Evolutionary conservation across 2,888 invertebrate genomes (phyloP), one percentile per base, ranked within the genome.

Genomic region (Holacanthella duospinosa): DNA sequence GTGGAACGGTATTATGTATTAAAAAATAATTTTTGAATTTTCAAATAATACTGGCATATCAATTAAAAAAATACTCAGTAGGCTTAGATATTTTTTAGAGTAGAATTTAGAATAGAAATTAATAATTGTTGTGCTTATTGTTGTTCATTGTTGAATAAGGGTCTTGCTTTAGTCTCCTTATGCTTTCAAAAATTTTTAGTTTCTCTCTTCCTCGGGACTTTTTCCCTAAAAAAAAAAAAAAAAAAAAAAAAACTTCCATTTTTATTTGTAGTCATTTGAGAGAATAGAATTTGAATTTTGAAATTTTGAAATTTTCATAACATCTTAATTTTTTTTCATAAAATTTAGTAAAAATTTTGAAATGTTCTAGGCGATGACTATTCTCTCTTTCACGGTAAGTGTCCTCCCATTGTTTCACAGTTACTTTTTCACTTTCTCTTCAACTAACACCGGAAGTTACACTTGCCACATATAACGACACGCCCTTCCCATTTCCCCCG

Each of bases 361-460:
- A 68, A 66, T 65, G 65, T 61, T 66, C 64, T 73, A 73, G 71
- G 70, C 70, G 73, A 71, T 66, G 73, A 73, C 71, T 71, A 68
- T 70, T 64, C 71, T 68, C 70, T 68, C 65, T 70, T 69, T 66
- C 64, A 68, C 65, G 73, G 73, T 73, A 73, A 73, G 73, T 72
- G 57, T 64, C 63, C 63, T 25, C n/a, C 9, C 44, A 6, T 27
- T n/a, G 29, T 56, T 26, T 55, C 3, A 26, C 4, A 56, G 16
- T 56, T 19, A 27, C 21, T 56, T 56, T 29, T 4, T 48, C 19
- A 21, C 48, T 48, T 21, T 48, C 12, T 9, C 36, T 36, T 36
- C n/a, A n/a, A 36, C 36, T 36, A 36, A 36, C 36, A 36, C 16
- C 9, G 36, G 36, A 36, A 36, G 6, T 36, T 36, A 36, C 36